Evolutionary conservation across 2,888 invertebrate genomes (phyloP).

Genomic region (Poecilus cupreus): DNA sequence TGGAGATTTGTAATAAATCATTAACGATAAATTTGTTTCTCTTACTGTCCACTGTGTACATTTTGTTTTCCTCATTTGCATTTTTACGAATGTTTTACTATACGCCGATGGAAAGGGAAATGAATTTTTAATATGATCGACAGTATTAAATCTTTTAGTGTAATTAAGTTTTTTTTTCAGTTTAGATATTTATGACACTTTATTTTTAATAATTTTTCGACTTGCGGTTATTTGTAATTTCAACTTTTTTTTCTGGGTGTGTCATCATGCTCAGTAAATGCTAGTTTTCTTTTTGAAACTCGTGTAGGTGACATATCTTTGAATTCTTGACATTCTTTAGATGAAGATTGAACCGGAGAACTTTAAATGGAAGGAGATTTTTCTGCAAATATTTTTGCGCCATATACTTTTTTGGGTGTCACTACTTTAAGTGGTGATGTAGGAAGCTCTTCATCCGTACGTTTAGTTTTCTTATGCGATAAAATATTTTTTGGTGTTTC

Average conservation of each 20-base stretch:
- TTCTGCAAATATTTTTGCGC: too few species aligned
- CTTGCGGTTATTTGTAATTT: not conserved
- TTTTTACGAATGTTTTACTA: not conserved
- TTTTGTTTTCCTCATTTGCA: not conserved
- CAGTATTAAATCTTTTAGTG: not conserved
- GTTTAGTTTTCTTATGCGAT: too few species aligned
- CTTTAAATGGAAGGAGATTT: too few species aligned
- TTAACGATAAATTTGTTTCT: not conserved
- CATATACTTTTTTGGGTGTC: too few species aligned
- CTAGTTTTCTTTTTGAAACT: not conserved
- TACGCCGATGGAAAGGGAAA: not conserved
- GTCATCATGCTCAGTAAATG: not conserved
- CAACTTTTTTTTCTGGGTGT: not conserved
- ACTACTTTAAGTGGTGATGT: not conserved
- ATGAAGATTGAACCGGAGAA: too few species aligned
- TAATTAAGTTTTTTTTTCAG: too few species aligned
- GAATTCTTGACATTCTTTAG: too few species aligned
- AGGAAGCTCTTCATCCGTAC: too few species aligned
- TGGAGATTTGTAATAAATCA: not conserved
- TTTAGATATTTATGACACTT: too few species aligned
- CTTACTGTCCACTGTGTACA: not conserved
- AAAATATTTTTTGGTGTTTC: not conserved
- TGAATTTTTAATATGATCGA: not conserved
- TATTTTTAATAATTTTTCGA: too few species aligned
- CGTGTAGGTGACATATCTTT: too few species aligned